Evolutionary conservation across 2,797 vertebrate species (phyloP).

Genomic region (Florisuga fusca): DNA sequence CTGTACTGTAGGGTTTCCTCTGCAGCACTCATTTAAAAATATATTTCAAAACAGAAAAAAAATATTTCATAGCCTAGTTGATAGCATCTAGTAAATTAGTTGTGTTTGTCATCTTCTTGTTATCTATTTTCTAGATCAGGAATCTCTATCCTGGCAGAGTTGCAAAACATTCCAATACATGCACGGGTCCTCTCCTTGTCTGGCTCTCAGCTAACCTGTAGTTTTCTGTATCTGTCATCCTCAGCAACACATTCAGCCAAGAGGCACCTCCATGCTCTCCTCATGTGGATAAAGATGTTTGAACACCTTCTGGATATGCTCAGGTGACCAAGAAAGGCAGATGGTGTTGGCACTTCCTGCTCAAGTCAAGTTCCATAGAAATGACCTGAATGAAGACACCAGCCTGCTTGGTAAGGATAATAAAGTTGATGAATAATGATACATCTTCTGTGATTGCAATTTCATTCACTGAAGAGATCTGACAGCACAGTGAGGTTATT

Average conservation of each 20-base stretch:
- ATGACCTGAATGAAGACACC: constrained; percentile 43
- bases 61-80: neutral
- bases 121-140: neutral
- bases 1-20: neutral
- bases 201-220: neutral
- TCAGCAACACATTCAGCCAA: neutral
- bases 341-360: constrained; percentile 2
- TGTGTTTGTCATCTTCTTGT: neutral
- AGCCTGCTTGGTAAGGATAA: constrained; percentile 23
- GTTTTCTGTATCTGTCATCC: neutral
- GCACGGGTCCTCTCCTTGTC: neutral
- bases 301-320: neutral
- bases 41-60: neutral
- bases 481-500: constrained; percentile 61
- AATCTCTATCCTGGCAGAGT: neutral
- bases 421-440: constrained; percentile 65
- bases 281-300: neutral
- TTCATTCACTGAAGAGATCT: constrained; percentile 59
- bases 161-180: neutral
- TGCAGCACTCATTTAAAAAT: neutral
- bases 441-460: constrained; percentile 46
- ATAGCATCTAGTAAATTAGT: neutral
- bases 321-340: neutral
- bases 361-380: constrained; percentile 22
- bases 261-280: neutral